phyloP scores from a whole-genome alignment of 2,113 vertebrate species.

The Diadophis punctatus region DNA sequence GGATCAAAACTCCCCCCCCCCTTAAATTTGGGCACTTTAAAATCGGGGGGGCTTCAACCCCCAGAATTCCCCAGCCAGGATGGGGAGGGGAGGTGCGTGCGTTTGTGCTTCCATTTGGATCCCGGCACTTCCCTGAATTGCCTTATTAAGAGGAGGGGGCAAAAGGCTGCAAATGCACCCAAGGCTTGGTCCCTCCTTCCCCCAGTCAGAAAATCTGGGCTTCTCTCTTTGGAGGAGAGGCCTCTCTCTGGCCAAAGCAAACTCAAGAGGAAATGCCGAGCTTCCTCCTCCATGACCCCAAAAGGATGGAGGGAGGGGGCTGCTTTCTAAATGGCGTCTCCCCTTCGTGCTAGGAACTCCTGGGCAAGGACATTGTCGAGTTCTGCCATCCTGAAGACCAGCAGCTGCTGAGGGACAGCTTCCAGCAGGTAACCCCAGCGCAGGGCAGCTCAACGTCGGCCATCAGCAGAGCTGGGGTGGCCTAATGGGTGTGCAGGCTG shows the following conservation, averaged over 20 bases:
- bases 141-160: too few relatives aligned
- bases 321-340: neutral
- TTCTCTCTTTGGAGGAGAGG: neutral
- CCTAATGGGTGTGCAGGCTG: too few relatives aligned
- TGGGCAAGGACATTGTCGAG: conserved; percentile 94
- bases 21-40: too few relatives aligned
- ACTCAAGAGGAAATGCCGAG: neutral
- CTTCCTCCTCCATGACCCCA: neutral
- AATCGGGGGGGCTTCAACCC: neutral
- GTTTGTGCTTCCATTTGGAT: too few relatives aligned
- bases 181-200: too few relatives aligned
- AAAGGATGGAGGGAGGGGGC: neutral
- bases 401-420: conserved; percentile 89
- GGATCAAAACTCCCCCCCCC: too few relatives aligned
- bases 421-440: conserved; percentile 82
- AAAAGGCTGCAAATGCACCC: too few relatives aligned
- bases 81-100: too few relatives aligned
- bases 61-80: neutral
- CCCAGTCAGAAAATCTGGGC: too few relatives aligned
- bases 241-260: neutral
- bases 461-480: neutral
- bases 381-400: conserved; percentile 93
- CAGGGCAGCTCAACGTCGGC: rapidly evolving
- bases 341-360: conserved; percentile 75
- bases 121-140: too few relatives aligned